These are phyloP conservation scores for Copidosoma floridanum DNA, from an alignment of 1,140 invertebrate species.

Conservation along the genomic window DNA sequence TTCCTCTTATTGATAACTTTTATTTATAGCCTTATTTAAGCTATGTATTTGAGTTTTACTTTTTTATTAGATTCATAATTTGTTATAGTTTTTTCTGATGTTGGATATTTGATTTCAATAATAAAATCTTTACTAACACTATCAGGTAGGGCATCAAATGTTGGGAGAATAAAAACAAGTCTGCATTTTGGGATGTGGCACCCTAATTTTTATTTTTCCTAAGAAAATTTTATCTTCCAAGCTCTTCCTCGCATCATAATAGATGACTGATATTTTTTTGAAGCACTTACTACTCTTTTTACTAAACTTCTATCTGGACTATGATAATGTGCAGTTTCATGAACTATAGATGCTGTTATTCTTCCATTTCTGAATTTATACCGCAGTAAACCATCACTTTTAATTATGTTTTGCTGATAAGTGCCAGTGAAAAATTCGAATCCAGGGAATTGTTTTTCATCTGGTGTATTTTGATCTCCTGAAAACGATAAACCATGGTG, in stretches of 20 bases:
- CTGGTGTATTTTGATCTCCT: too few species aligned
- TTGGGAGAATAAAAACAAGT: constrained; percentile 32
- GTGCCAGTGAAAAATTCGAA: too few species aligned
- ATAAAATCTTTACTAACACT: constrained; percentile 51
- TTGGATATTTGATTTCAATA: constrained; percentile 55
- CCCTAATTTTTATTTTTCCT: background rate
- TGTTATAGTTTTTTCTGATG: constrained; percentile 44
- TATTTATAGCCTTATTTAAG: constrained; percentile 57
- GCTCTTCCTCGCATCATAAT: constrained; percentile 33
- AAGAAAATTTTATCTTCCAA: constrained; percentile 30
- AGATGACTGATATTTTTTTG: constrained; percentile 27
- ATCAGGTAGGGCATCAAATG: constrained; percentile 51
- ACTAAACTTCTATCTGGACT: constrained; percentile 29
- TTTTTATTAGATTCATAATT: constrained; percentile 45
- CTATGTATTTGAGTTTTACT: constrained; percentile 52
- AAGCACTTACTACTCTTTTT: constrained; percentile 33
- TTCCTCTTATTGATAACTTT: constrained; percentile 45
- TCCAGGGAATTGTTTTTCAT: too few species aligned
- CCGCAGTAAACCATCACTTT: constrained; percentile 29
- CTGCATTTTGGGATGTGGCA: constrained; percentile 18
- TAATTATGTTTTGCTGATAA: too few species aligned
- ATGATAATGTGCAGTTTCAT: constrained; percentile 39
- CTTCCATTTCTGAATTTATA: constrained; percentile 38
- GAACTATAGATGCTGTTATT: constrained; percentile 43
- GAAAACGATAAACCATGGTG: too few species aligned